Percentiles rank a stretch among this genome's conserved stretches.
Conservation (phyloP, 2,113 vertebrate genomes). For the Oplegnathus fasciatus region DNA sequence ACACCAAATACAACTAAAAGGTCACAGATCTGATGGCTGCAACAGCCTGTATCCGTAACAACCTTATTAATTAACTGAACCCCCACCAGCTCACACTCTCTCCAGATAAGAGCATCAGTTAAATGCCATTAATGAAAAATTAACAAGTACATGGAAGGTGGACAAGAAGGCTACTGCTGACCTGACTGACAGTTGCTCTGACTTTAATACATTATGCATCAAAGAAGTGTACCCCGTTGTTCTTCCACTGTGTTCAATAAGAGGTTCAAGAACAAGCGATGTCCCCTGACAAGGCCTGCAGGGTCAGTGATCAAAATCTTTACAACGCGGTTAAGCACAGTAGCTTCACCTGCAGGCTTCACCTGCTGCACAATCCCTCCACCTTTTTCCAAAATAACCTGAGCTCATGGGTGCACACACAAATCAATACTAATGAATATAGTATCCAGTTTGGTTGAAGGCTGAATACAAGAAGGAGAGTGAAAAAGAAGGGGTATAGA, state of each 20-base stretch:
- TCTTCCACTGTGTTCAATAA: conserved; percentile 24
- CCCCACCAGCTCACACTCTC: conserved; percentile 7
- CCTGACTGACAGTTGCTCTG: conserved; percentile 27
- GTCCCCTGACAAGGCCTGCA: conserved; percentile 1
- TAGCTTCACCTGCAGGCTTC: conserved; percentile 9
- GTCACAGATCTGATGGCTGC: conserved; percentile 48
- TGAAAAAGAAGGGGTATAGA: background rate
- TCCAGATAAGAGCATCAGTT: conserved; percentile 39
- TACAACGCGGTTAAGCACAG: conserved; percentile 14
- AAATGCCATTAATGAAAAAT: conserved; percentile 63
- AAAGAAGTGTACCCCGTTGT: conserved; percentile 39
- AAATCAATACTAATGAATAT: conserved; percentile 52
- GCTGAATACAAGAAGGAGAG: background rate
- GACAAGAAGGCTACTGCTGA: conserved; percentile 34
- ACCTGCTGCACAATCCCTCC: conserved; percentile 1
- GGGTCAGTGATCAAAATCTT: conserved; percentile 29
- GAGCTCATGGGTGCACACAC: background rate
- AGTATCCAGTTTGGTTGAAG: background rate
- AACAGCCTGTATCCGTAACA: conserved; percentile 32
- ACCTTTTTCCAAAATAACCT: conserved; percentile 14
- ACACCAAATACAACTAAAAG: conserved; percentile 40
- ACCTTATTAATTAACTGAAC: conserved; percentile 48
- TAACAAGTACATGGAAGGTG: conserved; percentile 56
- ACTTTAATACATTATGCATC: conserved; percentile 63
- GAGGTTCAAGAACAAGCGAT: conserved; percentile 11